phyloP scores from a whole-genome alignment of 2,113 vertebrate genomes.

The Piprites chloris region DNA sequence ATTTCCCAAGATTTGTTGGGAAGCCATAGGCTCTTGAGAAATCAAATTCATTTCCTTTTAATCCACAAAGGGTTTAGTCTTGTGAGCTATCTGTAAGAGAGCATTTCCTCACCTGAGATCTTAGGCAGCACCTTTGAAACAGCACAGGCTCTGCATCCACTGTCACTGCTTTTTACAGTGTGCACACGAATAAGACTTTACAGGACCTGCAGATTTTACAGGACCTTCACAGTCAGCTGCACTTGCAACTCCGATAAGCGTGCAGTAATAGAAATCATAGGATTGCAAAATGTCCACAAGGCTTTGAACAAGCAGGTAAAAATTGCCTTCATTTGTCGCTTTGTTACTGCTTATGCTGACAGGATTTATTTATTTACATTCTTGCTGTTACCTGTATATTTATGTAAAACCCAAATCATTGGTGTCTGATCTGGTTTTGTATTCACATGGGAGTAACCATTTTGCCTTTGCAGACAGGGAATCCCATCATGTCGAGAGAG shows the following conservation, averaged over 20 bases:
- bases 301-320: not conserved
- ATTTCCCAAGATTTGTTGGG: not conserved
- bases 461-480: not conserved
- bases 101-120: not conserved
- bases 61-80: not conserved
- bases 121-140: not conserved
- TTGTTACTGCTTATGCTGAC: not conserved
- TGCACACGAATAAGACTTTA: accelerated
- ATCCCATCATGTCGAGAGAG: accelerated
- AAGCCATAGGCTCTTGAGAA: not conserved
- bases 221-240: not conserved
- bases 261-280: not conserved
- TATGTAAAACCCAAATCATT: not conserved
- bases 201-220: not conserved
- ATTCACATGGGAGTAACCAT: not conserved
- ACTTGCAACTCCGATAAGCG: not conserved
- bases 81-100: not conserved
- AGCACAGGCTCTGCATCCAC: accelerated
- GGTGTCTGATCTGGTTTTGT: not conserved
- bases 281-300: not conserved
- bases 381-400: not conserved
- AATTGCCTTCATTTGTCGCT: not conserved
- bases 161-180: not conserved
- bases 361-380: not conserved
- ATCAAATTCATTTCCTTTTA: not conserved